These are phyloP conservation scores for Mythimna impura DNA, from an alignment of 2,888 invertebrate species.

Conservation along the genomic window DNA sequence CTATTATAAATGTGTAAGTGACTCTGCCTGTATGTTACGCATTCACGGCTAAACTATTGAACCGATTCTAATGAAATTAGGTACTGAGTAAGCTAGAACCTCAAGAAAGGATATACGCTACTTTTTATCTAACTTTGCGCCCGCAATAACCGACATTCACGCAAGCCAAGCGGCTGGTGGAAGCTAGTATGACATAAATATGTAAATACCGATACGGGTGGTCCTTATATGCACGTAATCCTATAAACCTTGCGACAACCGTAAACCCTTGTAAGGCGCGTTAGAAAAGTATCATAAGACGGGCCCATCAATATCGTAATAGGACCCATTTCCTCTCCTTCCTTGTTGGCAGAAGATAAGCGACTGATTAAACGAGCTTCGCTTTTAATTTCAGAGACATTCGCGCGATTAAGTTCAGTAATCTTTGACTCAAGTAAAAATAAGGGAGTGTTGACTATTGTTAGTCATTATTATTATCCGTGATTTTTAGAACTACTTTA, in stretches of 20 bases:
- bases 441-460: not conserved
- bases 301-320: conserved; percentile 29
- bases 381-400: conserved; percentile 13
- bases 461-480: too few relatives aligned
- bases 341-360: conserved; percentile 21
- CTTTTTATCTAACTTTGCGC: too few relatives aligned
- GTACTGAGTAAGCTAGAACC: too few relatives aligned
- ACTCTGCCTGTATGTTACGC: too few relatives aligned
- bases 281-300: conserved; percentile 12
- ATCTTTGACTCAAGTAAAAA: not conserved
- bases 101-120: too few relatives aligned
- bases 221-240: conserved; percentile 3
- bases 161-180: too few relatives aligned
- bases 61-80: too few relatives aligned
- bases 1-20: too few relatives aligned
- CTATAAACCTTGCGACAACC: not conserved
- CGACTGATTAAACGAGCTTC: conserved; percentile 27
- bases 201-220: not conserved
- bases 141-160: too few relatives aligned
- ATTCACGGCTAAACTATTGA: too few relatives aligned
- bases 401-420: not conserved
- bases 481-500: too few relatives aligned
- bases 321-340: not conserved
- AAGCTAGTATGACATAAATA: not conserved
- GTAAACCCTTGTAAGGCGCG: conserved; percentile 12